Base-by-base conservation (phyloP, 1,140 invertebrate genomes). In the Eurosta solidaginis region DNA sequence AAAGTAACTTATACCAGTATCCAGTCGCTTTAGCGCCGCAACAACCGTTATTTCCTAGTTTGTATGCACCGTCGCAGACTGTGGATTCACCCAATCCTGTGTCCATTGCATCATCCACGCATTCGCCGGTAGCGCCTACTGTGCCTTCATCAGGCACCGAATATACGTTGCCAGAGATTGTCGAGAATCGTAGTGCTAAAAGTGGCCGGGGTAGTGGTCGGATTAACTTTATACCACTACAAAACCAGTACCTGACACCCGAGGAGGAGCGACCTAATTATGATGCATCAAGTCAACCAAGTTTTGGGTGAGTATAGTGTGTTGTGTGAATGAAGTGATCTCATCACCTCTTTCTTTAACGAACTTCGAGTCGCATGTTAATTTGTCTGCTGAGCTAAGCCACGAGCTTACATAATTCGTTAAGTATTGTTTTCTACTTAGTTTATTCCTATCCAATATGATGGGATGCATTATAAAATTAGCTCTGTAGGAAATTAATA, bases 241-340 rank as follows among this genome's bases (percentile, higher is more conserved):
- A 68, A 20, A 82, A 83, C n/a, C 78, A 85, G 14, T 86, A 86
- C 78, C 29, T 85, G 6, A 81, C 84, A 4, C 85, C 85, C 0
- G 76, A 79, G 6, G 84, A 83, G 12, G 80, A 85, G 45, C 81
- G 82, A 0, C 85, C 85, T 1, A 83, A 54, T 45, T 86, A 85
- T 73, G 85, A 86, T 29, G 81, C 76, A 74, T 83, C 85, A 3
- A 83, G 81, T 44, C 85, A 68, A 54, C 52, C 74, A 76, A 52
- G 1, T 40, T 68, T 22, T 22, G 63, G 78, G 78, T 77, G 74
- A 73, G 42, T 29, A 44, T 47, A 7, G 6, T n/a, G n/a, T n/a
- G n/a, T n/a, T n/a, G n/a, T n/a, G n/a, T n/a, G n/a, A n/a, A n/a
- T n/a, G n/a, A n/a, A n/a, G n/a, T n/a, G n/a, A n/a, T n/a, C n/a